Evolutionary conservation across 2,113 vertebrate species (phyloP).

Genomic region (Sprattus sprattus): DNA sequence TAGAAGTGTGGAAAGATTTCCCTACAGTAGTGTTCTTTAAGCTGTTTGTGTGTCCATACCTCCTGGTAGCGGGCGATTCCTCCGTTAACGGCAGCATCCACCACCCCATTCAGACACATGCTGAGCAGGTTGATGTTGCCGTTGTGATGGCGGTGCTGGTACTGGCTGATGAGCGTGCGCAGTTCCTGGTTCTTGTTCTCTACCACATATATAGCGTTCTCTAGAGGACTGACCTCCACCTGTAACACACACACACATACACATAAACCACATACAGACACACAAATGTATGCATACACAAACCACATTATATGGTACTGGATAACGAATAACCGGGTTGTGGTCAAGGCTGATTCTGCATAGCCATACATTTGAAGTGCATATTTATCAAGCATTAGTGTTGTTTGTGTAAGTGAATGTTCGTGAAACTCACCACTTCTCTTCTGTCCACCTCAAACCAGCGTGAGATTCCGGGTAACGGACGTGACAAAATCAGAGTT

Average conservation of each 20-base stretch:
- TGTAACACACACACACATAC: slow-evolving; percentile 51
- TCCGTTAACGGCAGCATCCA: slow-evolving; percentile 94
- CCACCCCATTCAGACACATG: slow-evolving; percentile 98
- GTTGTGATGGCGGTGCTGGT: slow-evolving; percentile 93
- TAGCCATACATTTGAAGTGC: not conserved
- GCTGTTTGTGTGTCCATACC: slow-evolving; percentile 62
- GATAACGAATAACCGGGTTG: not conserved
- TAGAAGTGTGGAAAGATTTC: not conserved
- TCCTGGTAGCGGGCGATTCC: slow-evolving; percentile 97
- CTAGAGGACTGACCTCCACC: slow-evolving; percentile 96
- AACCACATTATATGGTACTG: not conserved
- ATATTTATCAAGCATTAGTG: not conserved
- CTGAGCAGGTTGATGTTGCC: slow-evolving; percentile 96
- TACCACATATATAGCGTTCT: slow-evolving; percentile 94
- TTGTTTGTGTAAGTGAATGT: not conserved
- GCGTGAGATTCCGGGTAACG: slow-evolving; percentile 92
- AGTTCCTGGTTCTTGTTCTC: slow-evolving; percentile 99
- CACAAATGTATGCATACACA: not conserved
- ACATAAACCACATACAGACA: not conserved
- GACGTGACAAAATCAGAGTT: slow-evolving; percentile 90
- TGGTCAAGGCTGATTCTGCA: not conserved
- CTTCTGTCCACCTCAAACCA: slow-evolving; percentile 98
- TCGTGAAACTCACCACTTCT: slow-evolving; percentile 82
- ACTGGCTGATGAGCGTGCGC: slow-evolving; percentile 92
- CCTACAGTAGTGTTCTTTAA: not conserved